These are phyloP conservation scores for Scatophagus argus DNA, from an alignment of 2,113 vertebrate genomes.

Conservation along the genomic window DNA sequence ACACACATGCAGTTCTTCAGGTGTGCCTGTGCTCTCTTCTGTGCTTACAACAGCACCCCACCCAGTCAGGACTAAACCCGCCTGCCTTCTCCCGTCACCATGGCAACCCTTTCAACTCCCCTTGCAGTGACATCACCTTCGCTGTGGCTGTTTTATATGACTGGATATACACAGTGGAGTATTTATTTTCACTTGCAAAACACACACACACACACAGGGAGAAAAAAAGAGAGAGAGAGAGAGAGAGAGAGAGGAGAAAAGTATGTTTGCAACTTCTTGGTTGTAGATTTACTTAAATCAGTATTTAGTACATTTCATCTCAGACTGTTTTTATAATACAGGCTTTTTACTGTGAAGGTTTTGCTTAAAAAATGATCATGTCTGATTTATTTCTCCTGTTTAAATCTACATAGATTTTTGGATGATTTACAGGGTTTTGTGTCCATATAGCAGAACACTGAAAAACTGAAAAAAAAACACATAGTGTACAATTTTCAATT, in stretches of 20 bases:
- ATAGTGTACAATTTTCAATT: too few species aligned
- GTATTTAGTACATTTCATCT: not conserved
- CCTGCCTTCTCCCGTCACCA: conserved; percentile 64
- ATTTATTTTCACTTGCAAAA: conserved; percentile 13
- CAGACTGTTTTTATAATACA: not conserved
- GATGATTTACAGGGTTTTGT: not conserved
- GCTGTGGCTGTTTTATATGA: conserved; percentile 30
- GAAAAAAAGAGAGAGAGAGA: too few species aligned
- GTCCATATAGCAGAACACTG: not conserved
- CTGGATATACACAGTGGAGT: conserved; percentile 18
- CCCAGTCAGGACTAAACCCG: conserved; percentile 64
- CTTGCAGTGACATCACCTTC: conserved; percentile 70
- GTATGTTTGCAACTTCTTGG: not conserved
- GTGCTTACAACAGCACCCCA: conserved; percentile 56
- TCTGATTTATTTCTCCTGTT: not conserved
- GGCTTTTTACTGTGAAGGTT: not conserved
- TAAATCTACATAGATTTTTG: not conserved
- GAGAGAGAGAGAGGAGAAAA: too few species aligned
- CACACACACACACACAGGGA: conserved; percentile 14
- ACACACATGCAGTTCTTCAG: not conserved
- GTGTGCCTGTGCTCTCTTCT: not conserved
- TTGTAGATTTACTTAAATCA: not conserved
- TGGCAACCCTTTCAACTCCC: conserved; percentile 73
- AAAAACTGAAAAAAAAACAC: too few species aligned
- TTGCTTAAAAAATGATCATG: not conserved